Conservation (phyloP, 2,888 invertebrate species). For the Machimus atricapillus region DNA sequence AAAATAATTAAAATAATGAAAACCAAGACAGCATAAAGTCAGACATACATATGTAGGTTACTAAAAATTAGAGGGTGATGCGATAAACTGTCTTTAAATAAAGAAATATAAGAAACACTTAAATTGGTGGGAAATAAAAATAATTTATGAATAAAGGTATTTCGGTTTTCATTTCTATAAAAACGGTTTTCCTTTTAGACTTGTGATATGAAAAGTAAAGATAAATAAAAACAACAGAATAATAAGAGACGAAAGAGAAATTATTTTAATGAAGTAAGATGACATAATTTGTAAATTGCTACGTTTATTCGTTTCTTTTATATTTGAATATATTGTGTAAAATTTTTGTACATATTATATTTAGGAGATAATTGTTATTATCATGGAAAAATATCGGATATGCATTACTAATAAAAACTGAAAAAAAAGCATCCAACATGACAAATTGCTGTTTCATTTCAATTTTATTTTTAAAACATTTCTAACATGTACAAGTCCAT, state of each 20-base stretch:
- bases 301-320: not conserved
- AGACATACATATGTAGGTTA: not conserved
- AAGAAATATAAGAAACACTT: not conserved
- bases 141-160: not conserved
- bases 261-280: not conserved
- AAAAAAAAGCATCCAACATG: not conserved
- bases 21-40: not conserved
- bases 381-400: conserved; percentile 17
- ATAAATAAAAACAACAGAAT: not conserved
- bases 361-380: conserved; percentile 21
- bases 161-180: not conserved
- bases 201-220: conserved; percentile 5
- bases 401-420: conserved; percentile 15
- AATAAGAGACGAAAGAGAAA: not conserved
- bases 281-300: conserved; percentile 18
- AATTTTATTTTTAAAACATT: not conserved
- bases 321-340: conserved; percentile 17
- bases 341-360: conserved; percentile 24
- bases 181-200: conserved; percentile 24
- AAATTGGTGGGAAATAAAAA: not conserved
- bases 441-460: not conserved
- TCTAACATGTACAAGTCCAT: no score
- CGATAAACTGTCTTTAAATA: not conserved
- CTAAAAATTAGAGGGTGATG: not conserved
- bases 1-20: not conserved